Conservation (phyloP, 2,797 vertebrate genomes). For the Basileuterus tristriatus region DNA sequence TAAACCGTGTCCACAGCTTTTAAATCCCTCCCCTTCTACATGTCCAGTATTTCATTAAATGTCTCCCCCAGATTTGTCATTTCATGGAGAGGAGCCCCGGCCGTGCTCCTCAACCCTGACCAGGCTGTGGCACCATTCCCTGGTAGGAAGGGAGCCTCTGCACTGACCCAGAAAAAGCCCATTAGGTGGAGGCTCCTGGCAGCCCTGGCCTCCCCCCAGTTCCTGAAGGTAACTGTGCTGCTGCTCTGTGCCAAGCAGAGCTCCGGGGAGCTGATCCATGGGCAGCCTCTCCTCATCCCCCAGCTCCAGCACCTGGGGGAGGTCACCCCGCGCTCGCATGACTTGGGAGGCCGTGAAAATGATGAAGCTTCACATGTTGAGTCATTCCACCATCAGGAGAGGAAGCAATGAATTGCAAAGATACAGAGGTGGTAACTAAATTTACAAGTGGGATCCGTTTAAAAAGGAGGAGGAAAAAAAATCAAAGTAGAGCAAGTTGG, state of each 20-base stretch:
- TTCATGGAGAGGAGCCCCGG: background rate
- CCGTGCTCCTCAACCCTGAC: background rate
- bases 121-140: background rate
- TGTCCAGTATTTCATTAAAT: accelerated
- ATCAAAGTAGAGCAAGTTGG: constrained; percentile 53
- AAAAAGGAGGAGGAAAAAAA: constrained; percentile 15
- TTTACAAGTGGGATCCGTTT: constrained; percentile 40
- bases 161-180: background rate
- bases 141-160: background rate
- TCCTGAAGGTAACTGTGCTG: background rate
- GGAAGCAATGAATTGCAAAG: constrained; percentile 59
- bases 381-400: constrained; percentile 66
- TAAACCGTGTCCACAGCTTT: background rate
- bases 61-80: accelerated
- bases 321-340: constrained; percentile 23
- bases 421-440: constrained; percentile 70
- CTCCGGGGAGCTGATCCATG: background rate
- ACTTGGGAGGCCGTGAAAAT: constrained; percentile 55
- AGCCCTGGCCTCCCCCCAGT: background rate
- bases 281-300: background rate
- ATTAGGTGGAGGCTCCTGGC: background rate
- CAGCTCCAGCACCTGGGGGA: constrained; percentile 40
- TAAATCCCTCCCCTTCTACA: background rate
- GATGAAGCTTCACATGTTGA: constrained; percentile 63
- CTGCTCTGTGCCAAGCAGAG: background rate